Base-by-base conservation (phyloP, 2,113 vertebrate species). In the Pelobates fuscus region DNA sequence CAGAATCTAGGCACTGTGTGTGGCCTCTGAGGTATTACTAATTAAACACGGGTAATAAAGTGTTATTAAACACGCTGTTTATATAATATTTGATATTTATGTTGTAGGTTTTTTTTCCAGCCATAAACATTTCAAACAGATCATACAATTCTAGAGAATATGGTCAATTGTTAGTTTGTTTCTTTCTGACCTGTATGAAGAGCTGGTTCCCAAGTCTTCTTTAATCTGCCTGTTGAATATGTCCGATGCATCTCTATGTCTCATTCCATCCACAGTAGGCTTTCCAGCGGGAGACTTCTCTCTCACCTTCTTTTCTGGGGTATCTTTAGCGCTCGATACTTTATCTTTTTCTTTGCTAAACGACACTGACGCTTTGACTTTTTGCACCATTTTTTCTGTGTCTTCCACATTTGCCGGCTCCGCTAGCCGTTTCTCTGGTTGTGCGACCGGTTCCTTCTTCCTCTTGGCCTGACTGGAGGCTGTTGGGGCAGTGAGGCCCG, bases 401-500 rank as follows among this genome's bases (percentile, higher is more conserved):
- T 32, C 3, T 25, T 76, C 73, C 57, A 41, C 55, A 15, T 61
- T 60, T 8, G 26, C 30, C 1, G 65, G 29, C 32, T 61, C 73
- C 10, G 59, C 24, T 8, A 43, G 37, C 26, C 8, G 59, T 20
- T 68, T 76, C 65, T 68, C 73, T 8, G 65, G 41, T 25, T 46
- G 27, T 55, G n/a, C 41, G 49, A 61, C 41, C 25, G 43, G 55
- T 61, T 55, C 21, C 60, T 67, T 76, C 43, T 76, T 76, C 14
- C 27, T 68, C 57, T 76, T 76, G 55, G 73, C 64, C 65, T 60
- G 54, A 21, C 64, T 76, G 43, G 73, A 67, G 26, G 73, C 73
- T 29, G 64, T 76, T 25, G 81, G 41, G 79, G 44, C 27, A 79
- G 43, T 6, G 85, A 84, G 30, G 85, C 67, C 1, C 23, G 55